phyloP scores from a whole-genome alignment of 2,113 vertebrate genomes.

The Oxyruncus cristatus region DNA sequence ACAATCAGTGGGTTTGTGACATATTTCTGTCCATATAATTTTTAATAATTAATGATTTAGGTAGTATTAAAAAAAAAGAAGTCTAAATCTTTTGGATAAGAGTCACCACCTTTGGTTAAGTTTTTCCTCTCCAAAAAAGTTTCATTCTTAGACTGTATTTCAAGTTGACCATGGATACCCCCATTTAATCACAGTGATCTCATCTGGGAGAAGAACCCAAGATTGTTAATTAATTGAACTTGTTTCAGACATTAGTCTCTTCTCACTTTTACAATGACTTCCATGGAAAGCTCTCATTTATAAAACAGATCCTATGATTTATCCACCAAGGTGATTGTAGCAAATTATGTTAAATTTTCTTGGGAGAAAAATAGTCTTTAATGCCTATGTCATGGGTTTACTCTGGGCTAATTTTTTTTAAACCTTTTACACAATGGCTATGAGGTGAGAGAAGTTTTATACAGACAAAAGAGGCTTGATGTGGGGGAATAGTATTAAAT shows the following conservation, averaged over 20 bases:
- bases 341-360: neutral
- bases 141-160: neutral
- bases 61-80: neutral
- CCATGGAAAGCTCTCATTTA: neutral
- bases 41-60: neutral
- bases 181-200: neutral
- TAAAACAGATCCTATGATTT: neutral
- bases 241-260: neutral
- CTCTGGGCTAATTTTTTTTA: too few species aligned
- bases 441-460: too few species aligned
- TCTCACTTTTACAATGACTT: neutral
- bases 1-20: neutral
- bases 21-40: neutral
- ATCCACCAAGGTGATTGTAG: neutral
- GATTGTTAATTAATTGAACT: neutral
- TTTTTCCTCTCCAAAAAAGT: neutral
- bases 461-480: too few species aligned
- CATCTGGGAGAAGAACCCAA: neutral
- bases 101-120: neutral
- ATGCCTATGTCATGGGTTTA: too few species aligned
- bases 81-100: neutral
- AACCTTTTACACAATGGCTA: too few species aligned
- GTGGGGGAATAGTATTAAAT: too few species aligned
- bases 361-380: neutral
- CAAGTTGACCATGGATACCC: neutral